Percentiles rank a stretch among this genome's conserved stretches.
Conservation (phyloP, 2,113 vertebrate genomes). For the Eretmochelys imbricata region DNA sequence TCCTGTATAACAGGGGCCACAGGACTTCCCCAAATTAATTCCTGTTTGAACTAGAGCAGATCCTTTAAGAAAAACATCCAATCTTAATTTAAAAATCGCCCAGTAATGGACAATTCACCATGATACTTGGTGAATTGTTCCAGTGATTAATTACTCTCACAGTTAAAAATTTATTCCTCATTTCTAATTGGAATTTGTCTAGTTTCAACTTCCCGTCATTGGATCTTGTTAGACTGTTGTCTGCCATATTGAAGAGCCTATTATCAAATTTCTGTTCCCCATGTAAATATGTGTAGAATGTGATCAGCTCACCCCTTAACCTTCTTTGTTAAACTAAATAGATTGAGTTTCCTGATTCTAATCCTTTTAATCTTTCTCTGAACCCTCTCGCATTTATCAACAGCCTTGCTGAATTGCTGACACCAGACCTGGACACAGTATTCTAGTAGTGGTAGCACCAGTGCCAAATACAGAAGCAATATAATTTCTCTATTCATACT, state of each 20-base stretch:
- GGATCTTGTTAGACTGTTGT: background rate
- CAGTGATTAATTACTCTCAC: background rate
- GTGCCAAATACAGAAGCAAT: too few relatives aligned
- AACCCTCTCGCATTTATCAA: background rate
- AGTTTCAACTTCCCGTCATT: background rate
- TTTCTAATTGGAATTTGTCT: background rate
- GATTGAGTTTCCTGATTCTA: background rate
- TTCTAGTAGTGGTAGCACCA: too few relatives aligned
- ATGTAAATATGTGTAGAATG: background rate
- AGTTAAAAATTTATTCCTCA: background rate
- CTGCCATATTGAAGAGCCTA: background rate
- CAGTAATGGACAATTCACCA: background rate
- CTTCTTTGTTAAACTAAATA: background rate
- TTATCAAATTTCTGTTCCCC: background rate
- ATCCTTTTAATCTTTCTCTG: background rate
- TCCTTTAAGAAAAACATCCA: background rate
- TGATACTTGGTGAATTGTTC: background rate
- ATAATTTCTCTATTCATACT: background rate
- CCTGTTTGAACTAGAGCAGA: background rate
- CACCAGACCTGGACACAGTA: background rate
- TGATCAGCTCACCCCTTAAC: background rate
- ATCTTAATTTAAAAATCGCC: background rate
- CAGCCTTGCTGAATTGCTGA: background rate
- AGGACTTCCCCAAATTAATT: background rate
- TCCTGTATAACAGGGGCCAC: background rate